Conservation (phyloP, 2,113 vertebrate genomes). For the Seriola aureovittata region DNA sequence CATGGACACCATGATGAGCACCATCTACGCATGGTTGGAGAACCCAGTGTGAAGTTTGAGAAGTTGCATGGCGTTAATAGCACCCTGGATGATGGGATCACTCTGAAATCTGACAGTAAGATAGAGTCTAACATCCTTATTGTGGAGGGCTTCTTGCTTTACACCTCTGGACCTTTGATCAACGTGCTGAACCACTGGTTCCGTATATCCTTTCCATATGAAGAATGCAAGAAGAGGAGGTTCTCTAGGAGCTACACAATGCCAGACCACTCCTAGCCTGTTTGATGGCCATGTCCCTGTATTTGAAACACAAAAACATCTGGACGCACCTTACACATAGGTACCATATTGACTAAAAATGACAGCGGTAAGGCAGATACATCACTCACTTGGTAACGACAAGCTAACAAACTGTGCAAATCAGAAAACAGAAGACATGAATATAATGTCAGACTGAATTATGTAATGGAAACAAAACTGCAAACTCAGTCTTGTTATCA, state of each 20-base stretch:
- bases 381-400: too few species aligned
- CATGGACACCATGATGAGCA: conserved; percentile 97
- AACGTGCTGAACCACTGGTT: conserved; percentile 91
- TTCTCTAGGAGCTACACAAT: conserved; percentile 87
- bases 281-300: conserved; percentile 96
- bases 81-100: conserved; percentile 83
- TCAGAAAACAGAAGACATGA: too few species aligned
- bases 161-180: conserved; percentile 93
- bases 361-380: background rate
- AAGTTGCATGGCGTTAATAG: conserved; percentile 93
- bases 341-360: background rate
- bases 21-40: conserved; percentile 91
- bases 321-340: too few species aligned
- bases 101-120: conserved; percentile 67
- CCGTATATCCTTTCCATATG: conserved; percentile 95
- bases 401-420: too few species aligned
- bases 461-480: too few species aligned
- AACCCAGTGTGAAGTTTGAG: conserved; percentile 93
- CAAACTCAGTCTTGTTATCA: too few species aligned
- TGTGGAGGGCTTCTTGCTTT: conserved; percentile 97
- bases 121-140: conserved; percentile 91
- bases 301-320: conserved; percentile 90
- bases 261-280: conserved; percentile 92
- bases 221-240: conserved; percentile 95
- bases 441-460: too few species aligned